Evolutionary conservation across 1,140 invertebrate species (phyloP).

Genomic region (Portunus trituberculatus): DNA sequence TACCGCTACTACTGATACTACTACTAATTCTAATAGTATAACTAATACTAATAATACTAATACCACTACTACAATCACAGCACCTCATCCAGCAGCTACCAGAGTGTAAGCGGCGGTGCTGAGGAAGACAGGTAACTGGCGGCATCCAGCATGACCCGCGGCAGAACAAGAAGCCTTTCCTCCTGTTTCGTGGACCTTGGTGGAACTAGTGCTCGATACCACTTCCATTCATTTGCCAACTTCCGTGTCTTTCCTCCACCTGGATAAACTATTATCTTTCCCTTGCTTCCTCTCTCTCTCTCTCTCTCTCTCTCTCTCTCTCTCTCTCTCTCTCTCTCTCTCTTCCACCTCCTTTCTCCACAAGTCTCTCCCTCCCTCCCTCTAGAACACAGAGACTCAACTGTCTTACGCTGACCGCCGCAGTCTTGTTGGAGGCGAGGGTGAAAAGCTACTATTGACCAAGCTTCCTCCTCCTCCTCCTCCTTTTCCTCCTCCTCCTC

Average conservation of each 20-base stretch:
- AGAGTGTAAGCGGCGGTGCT: not conserved
- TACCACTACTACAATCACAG: not conserved
- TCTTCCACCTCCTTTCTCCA: not conserved
- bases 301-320: not conserved
- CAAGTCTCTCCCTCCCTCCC: not conserved
- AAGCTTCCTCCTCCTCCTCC: not conserved
- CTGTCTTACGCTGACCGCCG: not conserved
- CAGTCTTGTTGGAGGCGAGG: not conserved
- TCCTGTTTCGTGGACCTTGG: too few relatives aligned
- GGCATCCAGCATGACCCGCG: not conserved
- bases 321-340: not conserved
- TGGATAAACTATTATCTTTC: too few relatives aligned
- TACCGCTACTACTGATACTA: not conserved
- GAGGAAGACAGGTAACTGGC: not conserved
- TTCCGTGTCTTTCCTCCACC: too few relatives aligned
- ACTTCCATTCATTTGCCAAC: too few relatives aligned
- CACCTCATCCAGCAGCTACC: not conserved
- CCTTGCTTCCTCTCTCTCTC: not conserved
- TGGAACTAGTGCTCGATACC: too few relatives aligned
- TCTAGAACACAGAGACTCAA: not conserved
- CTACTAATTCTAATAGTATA: too few relatives aligned
- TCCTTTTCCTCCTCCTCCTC: too few relatives aligned
- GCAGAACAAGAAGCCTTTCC: too few relatives aligned
- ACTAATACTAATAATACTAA: not conserved
- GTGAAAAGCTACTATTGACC: slow-evolving; percentile 21